Base-by-base conservation (phyloP, 2,797 vertebrate species). In the Enteromius anoplus region DNA sequence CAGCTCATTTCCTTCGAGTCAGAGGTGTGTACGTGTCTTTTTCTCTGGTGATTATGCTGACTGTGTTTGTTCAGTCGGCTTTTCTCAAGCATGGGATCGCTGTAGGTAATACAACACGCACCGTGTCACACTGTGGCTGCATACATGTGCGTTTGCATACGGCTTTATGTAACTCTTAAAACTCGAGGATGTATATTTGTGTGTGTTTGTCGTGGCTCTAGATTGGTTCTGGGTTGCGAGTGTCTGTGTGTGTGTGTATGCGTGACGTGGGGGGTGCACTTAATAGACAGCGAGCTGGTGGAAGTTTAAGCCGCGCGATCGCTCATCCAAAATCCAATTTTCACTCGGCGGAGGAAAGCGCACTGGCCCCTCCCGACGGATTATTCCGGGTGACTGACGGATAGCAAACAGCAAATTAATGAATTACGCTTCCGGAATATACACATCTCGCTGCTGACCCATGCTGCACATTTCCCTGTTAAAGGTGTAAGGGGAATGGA, bases 341-440 rank as follows among this genome's bases (percentile, higher is more conserved):
- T 90, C 92, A 90, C 92, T 91, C 87, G 87, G 88, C 88, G 90
- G 89, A 85, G 84, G 89, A 91, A 92, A 93, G 91, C 90, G 91
- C 89, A 88, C 90, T 91, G 93, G 93, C 93, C 91, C 91, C 91
- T 93, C 91, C 91, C 82, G 90, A 91, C 88, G 91, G 93, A 93
- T 94, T 94, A 94, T 93, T 93, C 91, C 85, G 90, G 93, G 88
- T 92, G 93, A 94, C 86, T 91, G 91, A 91, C 88, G 91, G 91
- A 84, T 88, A 88, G 92, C 89, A 93, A 94, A 93, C 90, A 91
- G 91, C 89, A 94, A 94, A 94, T 94, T 93, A 94, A 93, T 93
- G 88, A 94, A 94, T 93, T 92, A 91, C 85, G 86, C 90, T 85
- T 87, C 87, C 76, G 89, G 90, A 91, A 92, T 91, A 90, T 87